A percentile compares a stretch with the other conserved stretches of the same genome.
phyloP scores from a whole-genome alignment of 2,888 invertebrate genomes.

The Oscheius sp. region DNA sequence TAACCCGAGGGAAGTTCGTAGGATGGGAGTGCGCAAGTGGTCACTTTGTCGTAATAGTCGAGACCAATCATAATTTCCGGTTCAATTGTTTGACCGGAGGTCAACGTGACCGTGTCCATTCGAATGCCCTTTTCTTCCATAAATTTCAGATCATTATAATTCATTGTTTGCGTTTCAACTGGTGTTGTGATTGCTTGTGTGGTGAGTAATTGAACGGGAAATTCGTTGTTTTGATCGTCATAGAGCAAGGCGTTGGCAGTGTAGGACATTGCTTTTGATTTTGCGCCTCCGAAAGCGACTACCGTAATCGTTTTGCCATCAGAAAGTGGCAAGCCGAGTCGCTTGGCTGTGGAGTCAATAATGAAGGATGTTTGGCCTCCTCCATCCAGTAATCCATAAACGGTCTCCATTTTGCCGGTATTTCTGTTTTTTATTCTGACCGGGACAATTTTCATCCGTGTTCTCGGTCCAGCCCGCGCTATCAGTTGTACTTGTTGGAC shows the following conservation, averaged over 20 bases:
- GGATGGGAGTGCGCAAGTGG: background rate
- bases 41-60: background rate
- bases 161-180: background rate
- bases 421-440: background rate
- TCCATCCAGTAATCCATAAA: background rate
- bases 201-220: background rate
- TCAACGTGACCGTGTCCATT: background rate
- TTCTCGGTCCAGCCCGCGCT: too few relatives aligned
- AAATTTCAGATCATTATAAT: background rate
- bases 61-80: slow-evolving; percentile 5
- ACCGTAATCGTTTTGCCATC: too few relatives aligned
- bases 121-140: background rate
- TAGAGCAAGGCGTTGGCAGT: background rate
- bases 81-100: background rate
- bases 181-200: background rate
- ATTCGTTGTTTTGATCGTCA: background rate
- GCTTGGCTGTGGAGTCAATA: background rate
- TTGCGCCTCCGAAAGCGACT: too few relatives aligned
- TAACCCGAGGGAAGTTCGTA: background rate
- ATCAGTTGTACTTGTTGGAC: too few relatives aligned
- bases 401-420: background rate
- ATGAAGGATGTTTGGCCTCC: background rate
- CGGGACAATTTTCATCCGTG: background rate
- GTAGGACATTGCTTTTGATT: background rate
- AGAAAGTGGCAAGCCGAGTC: background rate